Evolutionary conservation across 2,888 invertebrate species (phyloP).

Genomic region (Protula sp.): DNA sequence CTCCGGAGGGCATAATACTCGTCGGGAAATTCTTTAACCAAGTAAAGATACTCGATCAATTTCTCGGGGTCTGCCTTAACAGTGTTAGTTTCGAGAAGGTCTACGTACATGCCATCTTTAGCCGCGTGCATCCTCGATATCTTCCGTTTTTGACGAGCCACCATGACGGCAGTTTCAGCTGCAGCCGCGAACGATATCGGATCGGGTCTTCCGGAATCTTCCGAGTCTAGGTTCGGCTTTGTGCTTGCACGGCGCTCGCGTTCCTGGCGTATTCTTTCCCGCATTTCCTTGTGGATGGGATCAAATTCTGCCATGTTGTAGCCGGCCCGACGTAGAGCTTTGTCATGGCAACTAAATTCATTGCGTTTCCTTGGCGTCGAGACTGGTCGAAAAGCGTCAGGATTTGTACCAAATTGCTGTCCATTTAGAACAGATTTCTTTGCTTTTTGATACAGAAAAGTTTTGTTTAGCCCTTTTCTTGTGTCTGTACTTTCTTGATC

Average conservation of each 20-base stretch:
- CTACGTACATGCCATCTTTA: not conserved
- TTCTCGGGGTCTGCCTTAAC: not conserved
- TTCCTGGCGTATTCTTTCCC: not conserved
- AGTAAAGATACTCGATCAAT: not conserved
- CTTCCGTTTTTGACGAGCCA: no score
- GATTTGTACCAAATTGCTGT: no score
- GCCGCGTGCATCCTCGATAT: not conserved
- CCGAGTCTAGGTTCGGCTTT: not conserved
- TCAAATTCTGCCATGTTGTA: not conserved
- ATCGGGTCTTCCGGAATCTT: not conserved
- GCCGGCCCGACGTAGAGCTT: not conserved
- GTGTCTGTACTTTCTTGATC: no score
- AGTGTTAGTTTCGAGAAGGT: not conserved
- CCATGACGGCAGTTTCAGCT: no score
- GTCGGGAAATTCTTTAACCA: not conserved
- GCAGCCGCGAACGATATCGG: not conserved
- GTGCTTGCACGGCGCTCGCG: not conserved
- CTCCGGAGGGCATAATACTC: not conserved
- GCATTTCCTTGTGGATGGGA: not conserved
- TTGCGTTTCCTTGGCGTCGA: no score
- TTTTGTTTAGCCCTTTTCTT: no score
- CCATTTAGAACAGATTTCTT: no score
- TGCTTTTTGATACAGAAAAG: no score
- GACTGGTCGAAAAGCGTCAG: no score
- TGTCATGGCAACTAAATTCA: not conserved